phyloP scores from a whole-genome alignment of 2,888 invertebrate genomes.

The Tenthredo distinguenda region DNA sequence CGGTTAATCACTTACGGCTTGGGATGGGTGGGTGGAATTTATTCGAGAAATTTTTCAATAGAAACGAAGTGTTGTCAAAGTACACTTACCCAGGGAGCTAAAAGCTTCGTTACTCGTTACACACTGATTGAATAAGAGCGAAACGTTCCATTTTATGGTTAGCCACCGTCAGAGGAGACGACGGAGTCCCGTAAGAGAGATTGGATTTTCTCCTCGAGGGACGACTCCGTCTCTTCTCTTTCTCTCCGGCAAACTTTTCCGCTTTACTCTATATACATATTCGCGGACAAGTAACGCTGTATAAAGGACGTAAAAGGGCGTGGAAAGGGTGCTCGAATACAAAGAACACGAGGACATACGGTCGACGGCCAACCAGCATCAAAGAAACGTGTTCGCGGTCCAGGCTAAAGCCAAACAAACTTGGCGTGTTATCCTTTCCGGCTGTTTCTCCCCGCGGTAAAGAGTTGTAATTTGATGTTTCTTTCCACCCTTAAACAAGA shows the following conservation, averaged over 20 bases:
- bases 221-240: neutral
- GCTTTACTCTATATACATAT: neutral
- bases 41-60: neutral
- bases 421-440: slow-evolving; percentile 14
- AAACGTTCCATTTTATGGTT: slow-evolving; percentile 45
- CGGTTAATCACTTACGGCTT: neutral
- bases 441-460: neutral
- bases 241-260: neutral
- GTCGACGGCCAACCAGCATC: neutral
- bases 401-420: neutral
- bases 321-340: slow-evolving; percentile 7
- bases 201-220: slow-evolving; percentile 22
- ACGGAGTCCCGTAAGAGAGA: slow-evolving; percentile 39
- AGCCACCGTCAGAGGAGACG: slow-evolving; percentile 34
- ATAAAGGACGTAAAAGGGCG: neutral
- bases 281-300: neutral
- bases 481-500: neutral
- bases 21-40: neutral
- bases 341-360: slow-evolving; percentile 14
- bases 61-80: slow-evolving; percentile 20
- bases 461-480: slow-evolving; percentile 7
- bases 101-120: slow-evolving; percentile 40
- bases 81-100: neutral
- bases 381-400: neutral
- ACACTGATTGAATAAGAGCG: slow-evolving; percentile 43